Evolutionary conservation across 2,888 invertebrate species (phyloP), one percentile per base, ranked within the genome.

Genomic region (Drosophila flavopinicola): DNA sequence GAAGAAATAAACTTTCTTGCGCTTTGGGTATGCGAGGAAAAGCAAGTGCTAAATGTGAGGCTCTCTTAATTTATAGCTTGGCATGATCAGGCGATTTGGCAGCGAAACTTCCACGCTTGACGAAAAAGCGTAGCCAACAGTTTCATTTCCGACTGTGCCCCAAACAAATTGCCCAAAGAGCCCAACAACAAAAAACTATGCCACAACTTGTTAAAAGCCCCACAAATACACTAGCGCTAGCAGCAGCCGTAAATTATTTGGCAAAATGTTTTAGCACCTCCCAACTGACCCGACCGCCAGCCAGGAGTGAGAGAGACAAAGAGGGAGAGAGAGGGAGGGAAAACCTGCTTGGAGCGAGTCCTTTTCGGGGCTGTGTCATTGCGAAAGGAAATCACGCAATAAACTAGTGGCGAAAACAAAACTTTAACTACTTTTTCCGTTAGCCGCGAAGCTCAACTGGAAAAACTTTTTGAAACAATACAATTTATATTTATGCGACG

Each of bases 401-500:
- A 83, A 83, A 83, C 83, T 85, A 82, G 68, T 59, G 69, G 66
- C 78, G 73, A 83, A 82, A 83, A 83, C 83, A 82, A 83, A 83
- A 85, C 72, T 78, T 85, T 85, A 83, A 83, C 83, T 83, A 78
- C 83, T 85, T 83, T 82, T 85, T 82, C 85, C 83, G 82, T 76
- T 84, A 75, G 76, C 82, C 75, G 70, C 85, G 75, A 72, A 78
- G 61, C 77, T 71, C 76, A 45, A 75, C 65, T 73, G 70, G 63
- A 65, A 80, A 78, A 82, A 79, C 66, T 82, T 84, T 80, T 78
- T 65, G 83, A 88, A 88, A 88, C 87, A 87, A 87, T 87, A 87
- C 88, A 87, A 87, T 87, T 87, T 87, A 87, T 87, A 87, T 87
- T 87, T 85, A 85, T 86, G 82, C 77, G 66, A 69, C 56, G 84